Evolutionary conservation across 1,140 invertebrate species (phyloP).

Genomic region (Semibalanus balanoides): DNA sequence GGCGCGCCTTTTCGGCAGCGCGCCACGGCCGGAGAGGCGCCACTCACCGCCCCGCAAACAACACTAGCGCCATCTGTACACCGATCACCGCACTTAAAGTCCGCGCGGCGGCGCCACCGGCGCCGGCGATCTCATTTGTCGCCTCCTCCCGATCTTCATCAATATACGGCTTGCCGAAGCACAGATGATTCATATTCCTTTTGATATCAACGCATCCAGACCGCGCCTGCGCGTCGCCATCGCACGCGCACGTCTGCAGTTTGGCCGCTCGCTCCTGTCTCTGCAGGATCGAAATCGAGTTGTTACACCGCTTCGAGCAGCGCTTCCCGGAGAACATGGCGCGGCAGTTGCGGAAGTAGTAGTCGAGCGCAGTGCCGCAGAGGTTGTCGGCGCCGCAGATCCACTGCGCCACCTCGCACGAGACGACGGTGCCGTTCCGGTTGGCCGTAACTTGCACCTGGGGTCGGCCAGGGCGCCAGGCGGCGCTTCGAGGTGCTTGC

Average conservation of each 20-base stretch:
- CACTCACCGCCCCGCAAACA: background rate
- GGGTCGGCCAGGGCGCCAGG: constrained; percentile 52
- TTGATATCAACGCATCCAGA: constrained; percentile 48
- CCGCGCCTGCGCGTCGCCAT: constrained; percentile 47
- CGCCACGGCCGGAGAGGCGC: too few species aligned
- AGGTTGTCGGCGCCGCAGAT: constrained; percentile 59
- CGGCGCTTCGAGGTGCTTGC: constrained; percentile 48
- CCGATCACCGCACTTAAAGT: background rate
- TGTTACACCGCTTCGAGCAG: constrained; percentile 49
- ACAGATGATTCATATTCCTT: constrained; percentile 54
- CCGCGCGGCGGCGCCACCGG: constrained; percentile 5
- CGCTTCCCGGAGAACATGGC: constrained; percentile 60
- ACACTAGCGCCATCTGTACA: background rate
- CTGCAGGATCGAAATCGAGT: constrained; percentile 58
- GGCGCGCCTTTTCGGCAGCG: too few species aligned
- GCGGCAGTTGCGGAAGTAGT: constrained; percentile 53
- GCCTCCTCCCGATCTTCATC: background rate
- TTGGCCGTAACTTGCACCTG: constrained; percentile 45
- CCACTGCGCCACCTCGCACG: constrained; percentile 56
- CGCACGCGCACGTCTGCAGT: constrained; percentile 55
- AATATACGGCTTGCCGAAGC: constrained; percentile 39
- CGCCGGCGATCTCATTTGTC: background rate
- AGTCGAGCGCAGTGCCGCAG: constrained; percentile 56
- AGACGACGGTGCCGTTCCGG: constrained; percentile 45
- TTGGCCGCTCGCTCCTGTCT: constrained; percentile 64